Percentiles rank a stretch among this genome's conserved stretches.
Evolutionary conservation across 2,888 invertebrate genomes (phyloP).

Genomic region (Agrotis clavis): DNA sequence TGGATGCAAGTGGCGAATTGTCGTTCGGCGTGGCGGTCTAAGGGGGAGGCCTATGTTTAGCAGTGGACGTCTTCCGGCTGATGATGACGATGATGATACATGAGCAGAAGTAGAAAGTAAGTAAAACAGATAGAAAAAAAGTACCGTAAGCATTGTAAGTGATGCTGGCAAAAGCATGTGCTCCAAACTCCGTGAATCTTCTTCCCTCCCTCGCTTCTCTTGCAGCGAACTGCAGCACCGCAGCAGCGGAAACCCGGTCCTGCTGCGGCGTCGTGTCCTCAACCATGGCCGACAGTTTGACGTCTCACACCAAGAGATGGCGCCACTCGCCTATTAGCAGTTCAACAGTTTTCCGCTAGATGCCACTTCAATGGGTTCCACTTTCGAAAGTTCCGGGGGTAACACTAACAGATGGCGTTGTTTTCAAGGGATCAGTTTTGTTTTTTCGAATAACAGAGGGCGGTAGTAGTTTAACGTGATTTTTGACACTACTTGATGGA

Average conservation of each 20-base stretch:
- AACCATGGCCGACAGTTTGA: constrained; percentile 77
- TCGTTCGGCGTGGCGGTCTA: too few relatives aligned
- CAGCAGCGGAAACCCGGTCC: constrained; percentile 84
- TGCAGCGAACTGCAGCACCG: constrained; percentile 86
- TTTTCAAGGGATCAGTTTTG: constrained; percentile 8
- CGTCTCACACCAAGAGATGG: constrained; percentile 60
- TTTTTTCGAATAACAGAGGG: constrained; percentile 43
- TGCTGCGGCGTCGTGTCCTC: constrained; percentile 80
- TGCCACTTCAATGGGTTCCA: constrained; percentile 15
- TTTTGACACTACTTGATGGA: constrained; percentile 25
- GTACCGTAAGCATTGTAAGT: constrained; percentile 86
- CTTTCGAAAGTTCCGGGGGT: constrained; percentile 19
- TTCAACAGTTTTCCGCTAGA: constrained; percentile 18
- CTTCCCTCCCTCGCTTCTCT: constrained; percentile 86
- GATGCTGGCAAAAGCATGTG: constrained; percentile 86
- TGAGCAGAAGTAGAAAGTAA: background rate
- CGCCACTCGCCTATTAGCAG: constrained; percentile 40
- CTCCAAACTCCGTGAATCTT: constrained; percentile 84
- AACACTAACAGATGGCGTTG: constrained; percentile 60
- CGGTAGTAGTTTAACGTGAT: constrained; percentile 15
- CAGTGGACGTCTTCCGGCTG: background rate
- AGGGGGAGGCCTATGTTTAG: too few relatives aligned
- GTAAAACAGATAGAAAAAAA: constrained; percentile 27
- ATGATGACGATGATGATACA: too few relatives aligned
- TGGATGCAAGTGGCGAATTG: too few relatives aligned